Evolutionary conservation across 2,888 invertebrate genomes (phyloP).

Genomic region (Chymomyza fuscimana): DNA sequence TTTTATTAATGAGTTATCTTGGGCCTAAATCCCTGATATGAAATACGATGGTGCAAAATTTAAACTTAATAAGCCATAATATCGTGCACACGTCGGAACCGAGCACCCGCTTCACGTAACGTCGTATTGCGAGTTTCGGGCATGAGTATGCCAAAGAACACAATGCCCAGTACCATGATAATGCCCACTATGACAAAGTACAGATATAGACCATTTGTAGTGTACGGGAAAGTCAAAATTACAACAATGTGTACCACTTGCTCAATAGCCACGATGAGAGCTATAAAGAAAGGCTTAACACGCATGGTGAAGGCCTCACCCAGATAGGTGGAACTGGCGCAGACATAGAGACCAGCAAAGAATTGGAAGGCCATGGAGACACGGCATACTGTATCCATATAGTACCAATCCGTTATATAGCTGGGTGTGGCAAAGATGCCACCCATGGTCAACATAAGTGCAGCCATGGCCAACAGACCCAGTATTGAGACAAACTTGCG

Average conservation of each 20-base stretch:
- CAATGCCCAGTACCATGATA: constrained; percentile 42
- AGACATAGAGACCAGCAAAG: constrained; percentile 62
- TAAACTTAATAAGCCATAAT: constrained; percentile 44
- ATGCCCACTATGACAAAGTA: constrained; percentile 56
- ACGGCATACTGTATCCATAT: constrained; percentile 45
- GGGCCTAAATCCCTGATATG: too few species aligned
- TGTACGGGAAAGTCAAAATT: constrained; percentile 30
- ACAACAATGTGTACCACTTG: constrained; percentile 62
- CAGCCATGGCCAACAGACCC: constrained; percentile 55
- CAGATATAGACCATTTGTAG: constrained; percentile 11
- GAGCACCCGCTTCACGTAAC: constrained; percentile 50
- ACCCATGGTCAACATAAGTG: constrained; percentile 57
- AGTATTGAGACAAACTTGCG: constrained; percentile 56
- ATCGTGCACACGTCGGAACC: constrained; percentile 46
- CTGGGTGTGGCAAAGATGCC: constrained; percentile 34
- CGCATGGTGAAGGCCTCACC: constrained; percentile 71
- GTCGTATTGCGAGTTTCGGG: constrained; percentile 58
- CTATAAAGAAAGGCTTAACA: constrained; percentile 61
- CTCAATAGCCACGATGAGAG: constrained; percentile 59
- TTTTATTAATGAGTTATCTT: neutral
- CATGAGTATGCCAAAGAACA: constrained; percentile 45
- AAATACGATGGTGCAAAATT: neutral
- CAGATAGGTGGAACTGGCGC: constrained; percentile 62
- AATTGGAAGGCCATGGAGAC: constrained; percentile 62
- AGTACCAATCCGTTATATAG: constrained; percentile 15